Evolutionary conservation across 2,113 vertebrate species (phyloP), one percentile per base, ranked within the genome.

Genomic region (Labeo catla): DNA sequence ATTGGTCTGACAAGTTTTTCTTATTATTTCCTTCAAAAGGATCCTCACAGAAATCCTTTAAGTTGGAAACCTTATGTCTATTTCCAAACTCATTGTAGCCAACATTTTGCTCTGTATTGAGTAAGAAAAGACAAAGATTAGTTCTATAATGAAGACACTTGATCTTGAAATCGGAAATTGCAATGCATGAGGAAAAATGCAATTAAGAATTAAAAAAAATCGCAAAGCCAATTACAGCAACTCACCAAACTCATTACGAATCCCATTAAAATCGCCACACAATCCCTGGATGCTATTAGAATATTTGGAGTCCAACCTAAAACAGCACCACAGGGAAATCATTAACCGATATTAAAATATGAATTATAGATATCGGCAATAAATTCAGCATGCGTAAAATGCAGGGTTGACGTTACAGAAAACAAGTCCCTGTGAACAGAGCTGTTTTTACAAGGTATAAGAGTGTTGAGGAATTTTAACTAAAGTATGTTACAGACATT

Each of bases 251-350:
- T 99, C 98, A 88, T 93, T 21, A 39, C 21, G 88, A 91, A 95
- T 36, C 34, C 98, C 96, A 4, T 99, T 98, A 91, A 96, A 99
- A 94, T 99, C 97, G 49, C 98, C 98, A 80, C 98, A 99, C 78
- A 99, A 95, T 74, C 98, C 98, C 87, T 97, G 98, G 0, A 97
- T 99, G 39, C 85, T 88, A 88, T 97, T 97, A 10, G 73, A 90
- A 91, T 95, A 99, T 57, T 95, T 96, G 36, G 59, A 72, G 86
- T 97, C 96, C 89, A 99, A 91, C 91, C 98, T 99, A 72, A 8
- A 43, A 50, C 76, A 84, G 68, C 39, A n/a, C 11, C 61, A 28
- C 11, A 49, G 50, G 78, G 5, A 8, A 2, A 12, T 4, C 12
- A 52, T 52, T 15, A 52, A 52, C 13, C 50, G 11, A 52, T 52